Conservation (phyloP, 2,888 invertebrate species). For the Sminthurinus aureus region DNA sequence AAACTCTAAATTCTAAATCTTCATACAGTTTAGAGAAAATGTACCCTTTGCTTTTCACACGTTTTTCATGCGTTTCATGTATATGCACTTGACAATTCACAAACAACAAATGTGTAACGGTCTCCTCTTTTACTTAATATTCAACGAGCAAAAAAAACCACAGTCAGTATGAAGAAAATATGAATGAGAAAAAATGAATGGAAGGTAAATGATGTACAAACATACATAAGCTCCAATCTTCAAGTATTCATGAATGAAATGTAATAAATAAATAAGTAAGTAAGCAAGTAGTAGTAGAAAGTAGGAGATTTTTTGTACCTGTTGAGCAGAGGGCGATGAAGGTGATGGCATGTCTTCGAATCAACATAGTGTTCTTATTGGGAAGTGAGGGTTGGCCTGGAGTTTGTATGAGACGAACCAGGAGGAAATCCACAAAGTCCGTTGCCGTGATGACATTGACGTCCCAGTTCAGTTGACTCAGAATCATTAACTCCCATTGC, state of each 20-base stretch:
- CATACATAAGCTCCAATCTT: neutral
- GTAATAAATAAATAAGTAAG: neutral
- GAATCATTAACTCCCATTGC: conserved; percentile 82
- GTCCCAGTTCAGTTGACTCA: conserved; percentile 82
- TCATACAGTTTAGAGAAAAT: neutral
- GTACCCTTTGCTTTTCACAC: neutral
- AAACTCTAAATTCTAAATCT: no score
- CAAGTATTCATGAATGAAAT: neutral
- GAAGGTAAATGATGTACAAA: neutral
- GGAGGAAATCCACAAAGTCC: conserved; percentile 82
- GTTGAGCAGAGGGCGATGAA: conserved; percentile 80
- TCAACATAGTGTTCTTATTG: conserved; percentile 68
- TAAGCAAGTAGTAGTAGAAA: neutral
- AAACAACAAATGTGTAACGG: conserved; percentile 7
- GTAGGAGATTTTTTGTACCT: conserved; percentile 66
- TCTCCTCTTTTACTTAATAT: neutral
- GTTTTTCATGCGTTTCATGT: neutral
- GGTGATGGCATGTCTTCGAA: conserved; percentile 78
- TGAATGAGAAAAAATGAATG: neutral
- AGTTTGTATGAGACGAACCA: conserved; percentile 67
- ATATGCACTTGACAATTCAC: neutral
- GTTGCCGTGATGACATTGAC: conserved; percentile 79
- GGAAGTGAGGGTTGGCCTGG: conserved; percentile 55
- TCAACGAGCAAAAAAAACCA: neutral
- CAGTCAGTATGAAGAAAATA: neutral